Base-by-base conservation (phyloP, 2,113 vertebrate species). In the Lamprotornis superbus region DNA sequence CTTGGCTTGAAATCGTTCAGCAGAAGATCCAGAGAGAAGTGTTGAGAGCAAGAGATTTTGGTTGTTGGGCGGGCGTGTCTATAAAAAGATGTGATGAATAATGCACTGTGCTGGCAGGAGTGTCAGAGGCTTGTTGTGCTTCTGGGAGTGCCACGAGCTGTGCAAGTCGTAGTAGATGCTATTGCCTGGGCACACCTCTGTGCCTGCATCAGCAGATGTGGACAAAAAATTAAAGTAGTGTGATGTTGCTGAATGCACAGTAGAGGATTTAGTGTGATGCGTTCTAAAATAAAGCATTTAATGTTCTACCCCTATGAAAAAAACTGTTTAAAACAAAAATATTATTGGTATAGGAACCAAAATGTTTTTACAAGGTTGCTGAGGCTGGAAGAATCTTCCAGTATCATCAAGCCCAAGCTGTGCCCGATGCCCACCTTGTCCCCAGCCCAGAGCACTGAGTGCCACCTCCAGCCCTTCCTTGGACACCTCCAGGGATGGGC, bases 41-140 rank as follows among this genome's bases (percentile, higher is more conserved):
- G 67, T 53, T 1, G 5, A 17, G 55, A 37, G 53, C 4, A 16
- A 12, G 50, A 35, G 55, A 31, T 56, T 53, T 61, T 31, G 57
- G 28, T 81, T 55, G 42, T 84, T 79, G 25, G 52, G 59, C 9
- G n/a, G 57, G 68, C 1, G 7, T 55, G 1, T 20, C 82, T 91
- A 39, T 78, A 53, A 93, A 81, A 92, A 81, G 37, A 46, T 21
- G 13, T 55, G 56, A 83, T 79, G 74, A 87, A 83, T 74, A 77
- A 74, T 35, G 60, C 15, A 7, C 81, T 27, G 35, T 55, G 44
- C 87, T 94, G 87, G 77, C 82, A 68, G 61, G 27, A 74, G 30
- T 42, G 23, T 7, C 2, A 2, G 39, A 76, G 67, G 50, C 28
- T 91, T 18, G 6, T 23, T 1, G 0, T 56, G 83, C 40, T 28